phyloP scores from a whole-genome alignment of 2,113 vertebrate species.

The Symphodus melops region DNA sequence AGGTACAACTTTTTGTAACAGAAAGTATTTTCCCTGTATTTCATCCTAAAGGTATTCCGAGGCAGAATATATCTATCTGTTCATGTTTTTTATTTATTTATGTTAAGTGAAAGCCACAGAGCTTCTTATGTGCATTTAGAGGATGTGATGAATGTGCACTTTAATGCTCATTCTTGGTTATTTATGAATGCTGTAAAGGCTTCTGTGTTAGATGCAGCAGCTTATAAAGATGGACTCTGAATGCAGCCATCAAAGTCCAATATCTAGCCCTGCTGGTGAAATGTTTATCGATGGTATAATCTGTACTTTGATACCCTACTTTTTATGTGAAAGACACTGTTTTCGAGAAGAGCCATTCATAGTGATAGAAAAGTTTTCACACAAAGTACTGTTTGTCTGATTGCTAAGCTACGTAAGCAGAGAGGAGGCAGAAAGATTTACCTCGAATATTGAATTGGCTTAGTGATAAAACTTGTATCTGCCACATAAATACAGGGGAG shows the following conservation, averaged over 20 bases:
- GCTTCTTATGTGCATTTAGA: slow-evolving; percentile 6
- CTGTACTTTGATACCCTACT: background rate
- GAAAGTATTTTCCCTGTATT: slow-evolving; percentile 17
- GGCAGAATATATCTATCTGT: slow-evolving; percentile 16
- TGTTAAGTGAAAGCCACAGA: slow-evolving; percentile 33
- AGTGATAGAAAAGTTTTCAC: background rate
- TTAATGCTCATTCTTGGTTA: slow-evolving; percentile 34
- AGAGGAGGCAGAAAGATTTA: slow-evolving; percentile 7
- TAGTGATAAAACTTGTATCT: slow-evolving; percentile 26
- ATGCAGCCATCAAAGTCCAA: slow-evolving; percentile 41
- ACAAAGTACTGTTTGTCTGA: slow-evolving; percentile 16
- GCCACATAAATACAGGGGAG: slow-evolving; percentile 13
- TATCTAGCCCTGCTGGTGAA: slow-evolving; percentile 24
- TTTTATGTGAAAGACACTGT: background rate
- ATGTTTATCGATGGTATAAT: slow-evolving; percentile 50
- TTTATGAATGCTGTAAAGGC: slow-evolving; percentile 34
- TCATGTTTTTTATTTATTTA: slow-evolving; percentile 39
- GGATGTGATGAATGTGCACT: slow-evolving; percentile 50
- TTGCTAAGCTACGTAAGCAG: slow-evolving; percentile 2
- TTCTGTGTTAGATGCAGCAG: slow-evolving; percentile 20
- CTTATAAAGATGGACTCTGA: slow-evolving; percentile 29
- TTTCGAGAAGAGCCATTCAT: background rate
- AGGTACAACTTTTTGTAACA: slow-evolving; percentile 4
- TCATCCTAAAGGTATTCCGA: slow-evolving; percentile 31
- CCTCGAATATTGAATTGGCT: slow-evolving; percentile 45